Percentiles rank a stretch among this genome's conserved stretches.
Evolutionary conservation across 2,113 vertebrate species (phyloP).

Genomic region (Epinephelus fuscoguttatus): DNA sequence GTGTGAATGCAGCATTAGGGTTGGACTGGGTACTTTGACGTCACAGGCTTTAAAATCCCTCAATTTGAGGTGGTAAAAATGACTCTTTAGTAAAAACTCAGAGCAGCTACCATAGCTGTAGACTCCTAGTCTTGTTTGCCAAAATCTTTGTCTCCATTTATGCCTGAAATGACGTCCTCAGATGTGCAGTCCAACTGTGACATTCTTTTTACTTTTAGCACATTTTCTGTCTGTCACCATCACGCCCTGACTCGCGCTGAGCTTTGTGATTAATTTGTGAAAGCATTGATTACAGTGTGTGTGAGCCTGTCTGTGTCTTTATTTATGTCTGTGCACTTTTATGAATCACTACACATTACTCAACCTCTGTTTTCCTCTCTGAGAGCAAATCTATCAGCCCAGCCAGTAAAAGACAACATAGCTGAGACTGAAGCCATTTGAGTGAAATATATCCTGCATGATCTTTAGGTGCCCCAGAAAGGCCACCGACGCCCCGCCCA

Average conservation of each 20-base stretch:
- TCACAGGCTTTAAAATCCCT: neutral
- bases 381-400: neutral
- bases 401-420: slow-evolving; percentile 47
- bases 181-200: neutral
- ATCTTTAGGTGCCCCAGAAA: slow-evolving; percentile 66
- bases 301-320: slow-evolving; percentile 13
- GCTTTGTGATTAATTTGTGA: slow-evolving; percentile 17
- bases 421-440: slow-evolving; percentile 63
- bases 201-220: neutral
- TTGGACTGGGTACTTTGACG: neutral
- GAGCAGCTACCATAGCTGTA: neutral
- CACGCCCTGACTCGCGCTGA: neutral
- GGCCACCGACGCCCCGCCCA: slow-evolving; percentile 59
- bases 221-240: neutral
- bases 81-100: too few relatives aligned
- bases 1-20: too few relatives aligned
- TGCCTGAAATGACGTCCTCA: neutral
- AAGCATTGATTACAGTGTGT: slow-evolving; percentile 13
- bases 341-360: slow-evolving; percentile 65
- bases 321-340: slow-evolving; percentile 23
- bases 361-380: slow-evolving; percentile 37
- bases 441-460: slow-evolving; percentile 75
- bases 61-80: too few relatives aligned
- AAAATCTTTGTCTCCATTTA: neutral
- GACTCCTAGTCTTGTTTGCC: neutral